Evolutionary conservation across 1,140 invertebrate genomes (phyloP), one percentile per base, ranked within the genome.

Genomic region (Papilio helenus): DNA sequence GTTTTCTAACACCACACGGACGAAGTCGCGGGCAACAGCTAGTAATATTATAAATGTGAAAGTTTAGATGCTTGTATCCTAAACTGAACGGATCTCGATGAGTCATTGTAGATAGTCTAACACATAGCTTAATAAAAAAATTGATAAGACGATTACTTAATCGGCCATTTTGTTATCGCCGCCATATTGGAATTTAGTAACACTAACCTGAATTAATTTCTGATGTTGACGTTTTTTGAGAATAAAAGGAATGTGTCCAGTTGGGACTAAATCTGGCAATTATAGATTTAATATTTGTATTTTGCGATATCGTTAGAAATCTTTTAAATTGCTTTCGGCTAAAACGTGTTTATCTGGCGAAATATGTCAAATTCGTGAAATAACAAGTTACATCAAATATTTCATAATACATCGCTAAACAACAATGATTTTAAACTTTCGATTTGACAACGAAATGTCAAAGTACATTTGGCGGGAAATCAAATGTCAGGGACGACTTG

Each of bases 111-210:
- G n/a, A n/a, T n/a, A n/a, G n/a, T n/a, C n/a, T n/a, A n/a, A n/a
- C n/a, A n/a, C n/a, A n/a, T n/a, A n/a, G n/a, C n/a, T n/a, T n/a
- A n/a, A n/a, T n/a, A n/a, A n/a, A n/a, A n/a, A n/a, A 74, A 26
- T 26, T 44, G 72, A 74, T 74, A 74, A 74, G 42, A 26, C 16
- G 20, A 16, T 74, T 49, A 74, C 14, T 12, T 49, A 74, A 74
- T 74, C 72, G 44, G 42, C 72, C 39, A 74, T 74, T 74, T 74
- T 74, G 44, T 74, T 74, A 74, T 74, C 72, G 42, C 16, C 72
- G 72, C 44, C 44, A 74, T 49, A 74, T 26, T 74, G 44, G 2
- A 74, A 23, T 49, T 26, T 46, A 29, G 42, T 74, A 3, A 72
- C n/a, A 74, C 39, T 74, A 44, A 74, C 72, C 72, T 74, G 72